Evolutionary conservation across 1,140 invertebrate genomes (phyloP).

Genomic region (Nasonia vitripennis): DNA sequence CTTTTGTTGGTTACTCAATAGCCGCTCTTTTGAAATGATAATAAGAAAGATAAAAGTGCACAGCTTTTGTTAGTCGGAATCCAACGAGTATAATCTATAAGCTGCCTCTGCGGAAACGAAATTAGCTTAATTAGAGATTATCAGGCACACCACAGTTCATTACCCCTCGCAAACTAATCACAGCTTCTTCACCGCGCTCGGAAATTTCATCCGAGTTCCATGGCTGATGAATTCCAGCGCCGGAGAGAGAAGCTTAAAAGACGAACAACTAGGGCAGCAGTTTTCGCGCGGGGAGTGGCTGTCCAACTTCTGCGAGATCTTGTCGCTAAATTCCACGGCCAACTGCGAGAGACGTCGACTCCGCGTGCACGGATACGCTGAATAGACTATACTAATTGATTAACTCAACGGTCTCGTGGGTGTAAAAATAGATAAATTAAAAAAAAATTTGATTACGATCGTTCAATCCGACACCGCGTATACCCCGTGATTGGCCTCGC

Average conservation of each 20-base stretch:
- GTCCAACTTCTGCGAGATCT: background rate
- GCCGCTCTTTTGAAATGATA: too few species aligned
- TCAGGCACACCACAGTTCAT: constrained; percentile 65
- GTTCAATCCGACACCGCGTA: too few species aligned
- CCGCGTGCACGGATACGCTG: background rate
- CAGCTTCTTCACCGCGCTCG: constrained; percentile 48
- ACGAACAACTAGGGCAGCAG: background rate
- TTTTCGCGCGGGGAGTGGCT: background rate
- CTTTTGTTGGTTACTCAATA: too few species aligned
- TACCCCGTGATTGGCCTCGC: background rate
- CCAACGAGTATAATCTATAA: too few species aligned
- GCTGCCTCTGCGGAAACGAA: constrained; percentile 44
- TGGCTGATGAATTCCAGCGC: constrained; percentile 58
- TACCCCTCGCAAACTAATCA: constrained; percentile 51
- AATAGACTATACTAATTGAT: background rate
- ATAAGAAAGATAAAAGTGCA: too few species aligned
- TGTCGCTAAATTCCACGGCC: background rate
- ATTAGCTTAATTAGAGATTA: constrained; percentile 69
- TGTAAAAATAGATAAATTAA: too few species aligned
- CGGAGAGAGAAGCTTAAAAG: background rate
- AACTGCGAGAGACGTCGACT: background rate
- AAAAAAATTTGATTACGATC: too few species aligned
- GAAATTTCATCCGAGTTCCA: constrained; percentile 65
- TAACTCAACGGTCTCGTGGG: too few species aligned
- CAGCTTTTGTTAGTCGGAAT: too few species aligned